These are phyloP conservation scores for Cryptocheilus praepositus DNA, from an alignment of 2,888 invertebrate species.

Conservation along the genomic window DNA sequence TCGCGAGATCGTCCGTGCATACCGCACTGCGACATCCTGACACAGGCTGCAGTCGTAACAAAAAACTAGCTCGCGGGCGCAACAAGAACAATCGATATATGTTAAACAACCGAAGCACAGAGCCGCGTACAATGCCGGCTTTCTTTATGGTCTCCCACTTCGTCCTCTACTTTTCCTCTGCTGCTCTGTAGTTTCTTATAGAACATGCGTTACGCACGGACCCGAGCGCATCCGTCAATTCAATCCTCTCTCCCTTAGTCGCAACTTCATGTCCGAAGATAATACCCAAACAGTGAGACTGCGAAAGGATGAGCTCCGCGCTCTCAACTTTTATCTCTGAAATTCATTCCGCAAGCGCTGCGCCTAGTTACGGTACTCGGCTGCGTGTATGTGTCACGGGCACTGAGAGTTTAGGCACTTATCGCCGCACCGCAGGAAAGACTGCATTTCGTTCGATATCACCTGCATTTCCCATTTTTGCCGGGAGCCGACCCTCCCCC, in stretches of 20 bases:
- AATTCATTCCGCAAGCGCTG: slow-evolving; percentile 26
- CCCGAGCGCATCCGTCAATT: no score
- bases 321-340: slow-evolving; percentile 20
- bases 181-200: no score
- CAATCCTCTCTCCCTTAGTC: no score
- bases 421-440: slow-evolving; percentile 43
- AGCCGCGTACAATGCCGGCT: neutral
- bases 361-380: no score
- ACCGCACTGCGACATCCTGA: slow-evolving; percentile 62
- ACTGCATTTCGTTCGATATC: slow-evolving; percentile 56
- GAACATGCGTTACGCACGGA: no score
- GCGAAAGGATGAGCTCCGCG: slow-evolving; percentile 29
- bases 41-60: slow-evolving; percentile 30
- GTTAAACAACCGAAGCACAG: neutral
- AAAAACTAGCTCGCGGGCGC: neutral
- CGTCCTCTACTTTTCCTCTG: no score
- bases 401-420: slow-evolving; percentile 20
- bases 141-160: no score
- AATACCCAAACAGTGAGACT: slow-evolving; percentile 5
- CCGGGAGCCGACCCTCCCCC: neutral
- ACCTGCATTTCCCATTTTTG: slow-evolving; percentile 43
- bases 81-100: slow-evolving; percentile 5
- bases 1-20: slow-evolving; percentile 43
- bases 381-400: slow-evolving; percentile 19
- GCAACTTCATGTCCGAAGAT: no score